Conservation (phyloP, 2,113 vertebrate species). For the Panurus biarmicus region DNA sequence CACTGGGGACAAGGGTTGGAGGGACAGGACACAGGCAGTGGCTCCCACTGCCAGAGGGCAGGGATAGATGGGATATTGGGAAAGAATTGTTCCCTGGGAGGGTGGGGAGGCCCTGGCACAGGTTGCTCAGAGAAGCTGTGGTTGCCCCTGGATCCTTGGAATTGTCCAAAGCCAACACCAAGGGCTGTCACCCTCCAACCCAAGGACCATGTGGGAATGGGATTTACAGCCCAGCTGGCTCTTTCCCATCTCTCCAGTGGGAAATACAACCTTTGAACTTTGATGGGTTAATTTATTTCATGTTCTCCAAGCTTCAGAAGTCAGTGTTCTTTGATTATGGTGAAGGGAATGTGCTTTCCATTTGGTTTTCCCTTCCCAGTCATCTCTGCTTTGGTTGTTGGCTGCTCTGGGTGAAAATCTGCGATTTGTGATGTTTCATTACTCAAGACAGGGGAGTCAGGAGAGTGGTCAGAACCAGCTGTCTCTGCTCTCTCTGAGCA, state of each 20-base stretch:
- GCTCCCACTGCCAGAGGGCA: background rate
- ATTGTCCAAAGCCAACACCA: background rate
- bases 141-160: background rate
- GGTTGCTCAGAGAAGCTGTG: background rate
- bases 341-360: background rate
- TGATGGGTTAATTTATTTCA: background rate
- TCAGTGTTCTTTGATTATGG: background rate
- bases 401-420: fast-evolving
- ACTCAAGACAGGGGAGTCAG: background rate
- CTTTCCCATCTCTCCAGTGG: background rate
- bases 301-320: background rate
- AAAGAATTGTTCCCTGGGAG: fast-evolving
- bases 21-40: background rate
- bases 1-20: background rate
- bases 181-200: background rate
- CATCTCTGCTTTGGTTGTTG: background rate
- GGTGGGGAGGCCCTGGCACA: background rate
- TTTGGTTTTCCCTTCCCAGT: background rate
- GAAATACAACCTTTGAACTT: background rate
- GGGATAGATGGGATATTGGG: fast-evolving
- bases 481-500: background rate
- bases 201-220: fast-evolving
- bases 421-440: background rate
- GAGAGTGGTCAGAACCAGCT: background rate
- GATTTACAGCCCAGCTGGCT: background rate